Conservation (phyloP, 2,797 vertebrate species). For the Xenops minutus region DNA sequence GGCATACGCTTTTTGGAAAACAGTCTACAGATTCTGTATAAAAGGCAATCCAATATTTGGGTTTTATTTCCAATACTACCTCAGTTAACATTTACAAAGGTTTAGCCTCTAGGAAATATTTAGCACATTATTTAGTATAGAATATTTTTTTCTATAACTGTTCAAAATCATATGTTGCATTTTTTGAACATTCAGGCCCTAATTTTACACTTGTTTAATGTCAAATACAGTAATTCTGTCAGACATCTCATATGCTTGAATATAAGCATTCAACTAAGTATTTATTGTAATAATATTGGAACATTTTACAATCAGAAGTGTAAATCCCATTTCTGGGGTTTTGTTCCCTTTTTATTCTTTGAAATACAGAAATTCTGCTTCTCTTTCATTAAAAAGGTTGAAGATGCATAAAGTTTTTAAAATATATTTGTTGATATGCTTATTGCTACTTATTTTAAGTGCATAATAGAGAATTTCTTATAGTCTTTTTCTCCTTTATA, state of each 20-base stretch:
- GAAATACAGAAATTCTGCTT: not conserved
- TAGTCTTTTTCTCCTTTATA: not conserved
- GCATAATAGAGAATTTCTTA: not conserved
- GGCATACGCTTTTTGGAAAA: not conserved
- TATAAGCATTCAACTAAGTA: not conserved
- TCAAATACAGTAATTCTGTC: not conserved
- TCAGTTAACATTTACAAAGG: constrained; percentile 6
- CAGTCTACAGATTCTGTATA: not conserved
- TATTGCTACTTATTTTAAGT: not conserved
- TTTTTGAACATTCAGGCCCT: not conserved
- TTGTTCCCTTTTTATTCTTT: not conserved
- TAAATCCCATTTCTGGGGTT: not conserved
- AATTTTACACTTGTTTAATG: not conserved
- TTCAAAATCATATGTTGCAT: not conserved
- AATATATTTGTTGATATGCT: not conserved
- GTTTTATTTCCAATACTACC: not conserved
- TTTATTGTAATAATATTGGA: not conserved
- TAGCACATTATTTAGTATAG: not conserved
- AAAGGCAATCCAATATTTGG: not conserved
- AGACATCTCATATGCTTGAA: not conserved
- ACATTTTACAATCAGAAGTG: not conserved
- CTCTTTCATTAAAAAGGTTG: not conserved
- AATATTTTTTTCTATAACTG: not conserved
- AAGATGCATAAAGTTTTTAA: not conserved
- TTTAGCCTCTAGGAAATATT: constrained; percentile 14